Evolutionary conservation across 2,113 vertebrate species (phyloP).

Genomic region (Macroglossus sobrinus): DNA sequence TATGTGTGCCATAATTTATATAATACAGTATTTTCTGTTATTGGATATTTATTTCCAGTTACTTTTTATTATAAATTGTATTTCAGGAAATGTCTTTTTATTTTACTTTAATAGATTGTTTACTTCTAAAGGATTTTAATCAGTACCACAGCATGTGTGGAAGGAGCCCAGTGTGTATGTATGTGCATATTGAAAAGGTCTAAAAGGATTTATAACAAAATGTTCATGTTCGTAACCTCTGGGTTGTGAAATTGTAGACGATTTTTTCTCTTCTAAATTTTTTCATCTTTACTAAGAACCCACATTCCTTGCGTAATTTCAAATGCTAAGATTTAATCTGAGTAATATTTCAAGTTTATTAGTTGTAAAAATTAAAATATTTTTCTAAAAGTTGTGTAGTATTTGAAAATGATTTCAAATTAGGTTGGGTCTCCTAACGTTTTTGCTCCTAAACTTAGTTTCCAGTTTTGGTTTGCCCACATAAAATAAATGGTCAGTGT

Average conservation of each 20-base stretch:
- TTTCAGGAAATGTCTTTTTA: not conserved
- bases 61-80: constrained; percentile 20
- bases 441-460: not conserved
- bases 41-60: not conserved
- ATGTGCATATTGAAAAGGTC: not conserved
- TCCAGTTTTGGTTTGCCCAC: not conserved
- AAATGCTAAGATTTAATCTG: constrained; percentile 15
- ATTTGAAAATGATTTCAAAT: constrained; percentile 26
- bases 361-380: not conserved
- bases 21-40: not conserved
- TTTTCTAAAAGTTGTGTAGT: constrained; percentile 19
- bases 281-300: constrained; percentile 20
- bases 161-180: not conserved
- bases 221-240: not conserved
- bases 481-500: constrained; percentile 41
- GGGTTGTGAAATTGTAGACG: not conserved
- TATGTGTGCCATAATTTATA: not conserved
- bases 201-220: constrained; percentile 18
- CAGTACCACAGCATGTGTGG: not conserved
- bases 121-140: not conserved
- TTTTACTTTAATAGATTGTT: not conserved
- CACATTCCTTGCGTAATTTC: constrained; percentile 11
- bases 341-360: constrained; percentile 35
- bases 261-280: not conserved
- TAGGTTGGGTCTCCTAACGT: constrained; percentile 2